Evolutionary conservation across 2,888 invertebrate species (phyloP).

Genomic region (Cheiracanthium punctorium): DNA sequence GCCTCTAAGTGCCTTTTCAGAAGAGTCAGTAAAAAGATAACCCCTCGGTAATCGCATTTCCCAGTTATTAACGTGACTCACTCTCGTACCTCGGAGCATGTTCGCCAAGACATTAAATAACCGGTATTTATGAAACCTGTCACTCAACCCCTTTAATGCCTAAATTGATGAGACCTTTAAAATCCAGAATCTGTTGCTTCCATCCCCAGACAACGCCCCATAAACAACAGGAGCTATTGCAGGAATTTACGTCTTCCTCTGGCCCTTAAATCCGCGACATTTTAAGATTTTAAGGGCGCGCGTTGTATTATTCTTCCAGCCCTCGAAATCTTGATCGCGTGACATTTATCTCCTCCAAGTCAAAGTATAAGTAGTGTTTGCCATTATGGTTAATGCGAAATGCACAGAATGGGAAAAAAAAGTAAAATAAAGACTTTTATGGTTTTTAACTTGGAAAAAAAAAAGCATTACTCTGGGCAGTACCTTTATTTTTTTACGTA

Average conservation of each 20-base stretch:
- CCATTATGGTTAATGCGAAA: slow-evolving; percentile 18
- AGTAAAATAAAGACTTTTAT: slow-evolving; percentile 8
- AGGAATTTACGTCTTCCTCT: slow-evolving; percentile 43
- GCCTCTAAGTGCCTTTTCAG: too few relatives aligned
- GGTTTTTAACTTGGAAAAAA: too few relatives aligned
- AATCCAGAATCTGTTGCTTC: slow-evolving; percentile 57
- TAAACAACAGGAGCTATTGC: slow-evolving; percentile 37
- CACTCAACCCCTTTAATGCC: slow-evolving; percentile 61
- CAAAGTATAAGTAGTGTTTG: background rate
- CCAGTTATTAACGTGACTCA: background rate
- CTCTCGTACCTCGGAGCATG: background rate
- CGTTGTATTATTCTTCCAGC: background rate
- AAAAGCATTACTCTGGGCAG: too few relatives aligned
- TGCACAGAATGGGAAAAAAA: background rate
- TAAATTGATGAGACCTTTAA: slow-evolving; percentile 57
- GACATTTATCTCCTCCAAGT: background rate
- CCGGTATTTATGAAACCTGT: slow-evolving; percentile 49
- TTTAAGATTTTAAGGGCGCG: slow-evolving; percentile 39
- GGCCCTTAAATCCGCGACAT: slow-evolving; percentile 28
- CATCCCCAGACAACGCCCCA: slow-evolving; percentile 21
- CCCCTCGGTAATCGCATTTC: slow-evolving; percentile 15
- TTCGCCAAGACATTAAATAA: slow-evolving; percentile 39
- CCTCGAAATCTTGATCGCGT: background rate
- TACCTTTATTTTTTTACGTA: too few relatives aligned
- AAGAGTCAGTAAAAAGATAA: too few relatives aligned